These are phyloP conservation scores for Zaprionus kolodkinae DNA, from an alignment of 1,140 invertebrate genomes.

Conservation along the genomic window DNA sequence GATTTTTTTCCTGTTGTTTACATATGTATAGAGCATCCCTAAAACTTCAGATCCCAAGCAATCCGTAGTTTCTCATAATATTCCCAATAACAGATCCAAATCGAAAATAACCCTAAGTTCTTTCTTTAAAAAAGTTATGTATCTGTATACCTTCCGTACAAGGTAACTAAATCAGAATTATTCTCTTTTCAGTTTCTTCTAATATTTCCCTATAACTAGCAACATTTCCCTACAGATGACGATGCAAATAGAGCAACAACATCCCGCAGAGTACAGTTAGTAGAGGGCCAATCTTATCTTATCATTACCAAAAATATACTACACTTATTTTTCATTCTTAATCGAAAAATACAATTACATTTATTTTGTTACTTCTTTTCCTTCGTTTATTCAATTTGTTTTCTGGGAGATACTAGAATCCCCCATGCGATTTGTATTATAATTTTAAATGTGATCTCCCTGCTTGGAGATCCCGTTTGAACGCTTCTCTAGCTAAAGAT, in stretches of 20 bases:
- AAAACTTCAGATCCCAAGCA: too few species aligned
- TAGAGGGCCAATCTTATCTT: background rate
- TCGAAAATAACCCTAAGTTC: too few species aligned
- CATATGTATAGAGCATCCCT: too few species aligned
- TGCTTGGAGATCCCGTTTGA: background rate
- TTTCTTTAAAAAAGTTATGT: too few species aligned
- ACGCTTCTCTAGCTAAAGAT: constrained; percentile 35
- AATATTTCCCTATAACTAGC: too few species aligned
- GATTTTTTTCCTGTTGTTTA: too few species aligned
- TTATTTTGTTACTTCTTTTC: constrained; percentile 10
- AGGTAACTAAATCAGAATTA: too few species aligned
- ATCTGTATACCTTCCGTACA: too few species aligned
- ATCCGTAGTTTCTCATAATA: too few species aligned
- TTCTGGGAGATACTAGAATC: background rate
- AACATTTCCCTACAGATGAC: background rate
- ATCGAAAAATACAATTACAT: constrained; percentile 14
- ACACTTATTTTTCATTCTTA: constrained; percentile 1
- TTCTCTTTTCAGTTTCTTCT: too few species aligned
- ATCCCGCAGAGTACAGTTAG: background rate
- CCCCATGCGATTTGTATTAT: constrained; percentile 3
- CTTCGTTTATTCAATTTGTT: constrained; percentile 9
- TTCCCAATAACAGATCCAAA: too few species aligned
- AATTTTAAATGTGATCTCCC: constrained; percentile 7
- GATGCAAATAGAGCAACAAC: background rate
- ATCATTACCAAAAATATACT: background rate